These are phyloP conservation scores for Mercenaria mercenaria DNA, from an alignment of 1,140 invertebrate genomes.

Conservation along the genomic window DNA sequence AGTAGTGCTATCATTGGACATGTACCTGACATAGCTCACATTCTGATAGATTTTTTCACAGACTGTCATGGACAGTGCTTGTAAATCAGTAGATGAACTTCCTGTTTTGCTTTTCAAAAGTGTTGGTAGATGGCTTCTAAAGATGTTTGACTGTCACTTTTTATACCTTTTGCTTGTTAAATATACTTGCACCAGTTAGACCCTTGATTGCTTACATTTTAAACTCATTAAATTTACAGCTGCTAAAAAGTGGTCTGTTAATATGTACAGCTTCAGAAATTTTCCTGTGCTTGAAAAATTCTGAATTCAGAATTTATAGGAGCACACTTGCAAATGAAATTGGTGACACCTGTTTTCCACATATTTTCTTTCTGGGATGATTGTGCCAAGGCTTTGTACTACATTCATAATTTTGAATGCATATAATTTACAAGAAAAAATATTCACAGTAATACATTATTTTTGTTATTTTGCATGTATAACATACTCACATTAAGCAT, in stretches of 20 bases:
- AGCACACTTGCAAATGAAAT: too few relatives aligned
- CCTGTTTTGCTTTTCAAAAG: background rate
- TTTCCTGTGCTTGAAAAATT: too few relatives aligned
- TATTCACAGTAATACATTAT: background rate
- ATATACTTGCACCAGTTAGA: too few relatives aligned
- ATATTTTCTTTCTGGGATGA: too few relatives aligned
- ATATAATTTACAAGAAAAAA: background rate
- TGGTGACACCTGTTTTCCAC: too few relatives aligned
- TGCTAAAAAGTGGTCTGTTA: too few relatives aligned
- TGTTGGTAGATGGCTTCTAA: background rate
- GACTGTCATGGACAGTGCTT: background rate
- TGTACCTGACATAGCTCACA: background rate
- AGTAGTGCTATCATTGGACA: background rate
- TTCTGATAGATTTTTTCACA: background rate
- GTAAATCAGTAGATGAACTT: background rate
- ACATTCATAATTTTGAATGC: background rate
- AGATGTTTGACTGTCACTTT: too few relatives aligned
- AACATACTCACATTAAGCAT: constrained; percentile 3
- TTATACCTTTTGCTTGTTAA: too few relatives aligned
- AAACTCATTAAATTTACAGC: too few relatives aligned
- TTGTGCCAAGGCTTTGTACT: background rate
- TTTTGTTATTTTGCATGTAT: background rate
- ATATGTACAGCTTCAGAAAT: too few relatives aligned
- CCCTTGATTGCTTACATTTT: too few relatives aligned
- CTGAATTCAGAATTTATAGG: too few relatives aligned